These are phyloP conservation scores for Artemisiospiza belli DNA, from an alignment of 2,113 vertebrate species.

Conservation along the genomic window DNA sequence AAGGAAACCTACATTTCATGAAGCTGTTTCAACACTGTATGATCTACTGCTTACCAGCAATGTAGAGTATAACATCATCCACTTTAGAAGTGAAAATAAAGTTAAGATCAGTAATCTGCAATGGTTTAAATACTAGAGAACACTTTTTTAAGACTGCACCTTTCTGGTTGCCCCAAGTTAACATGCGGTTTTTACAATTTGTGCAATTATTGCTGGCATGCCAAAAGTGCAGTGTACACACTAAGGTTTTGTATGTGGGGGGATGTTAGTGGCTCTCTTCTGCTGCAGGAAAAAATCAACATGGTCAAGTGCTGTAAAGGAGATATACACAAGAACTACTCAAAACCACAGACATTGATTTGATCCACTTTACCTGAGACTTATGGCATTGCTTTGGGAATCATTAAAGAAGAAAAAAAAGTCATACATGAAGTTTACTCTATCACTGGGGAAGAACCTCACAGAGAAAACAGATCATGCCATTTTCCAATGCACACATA, in stretches of 20 bases:
- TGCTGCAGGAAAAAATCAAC: neutral
- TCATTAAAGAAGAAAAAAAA: constrained; percentile 18
- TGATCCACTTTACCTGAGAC: constrained; percentile 49
- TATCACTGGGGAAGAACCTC: neutral
- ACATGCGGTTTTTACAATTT: constrained; percentile 13
- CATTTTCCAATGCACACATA: neutral
- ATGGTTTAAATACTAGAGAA: neutral
- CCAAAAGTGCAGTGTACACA: constrained; percentile 40
- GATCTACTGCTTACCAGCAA: neutral
- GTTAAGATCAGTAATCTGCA: neutral
- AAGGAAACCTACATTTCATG: neutral
- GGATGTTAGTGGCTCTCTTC: neutral
- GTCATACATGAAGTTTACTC: neutral
- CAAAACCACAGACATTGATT: neutral
- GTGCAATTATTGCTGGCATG: constrained; percentile 21
- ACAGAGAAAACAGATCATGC: neutral
- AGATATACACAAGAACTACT: neutral
- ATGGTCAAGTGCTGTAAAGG: constrained; percentile 1
- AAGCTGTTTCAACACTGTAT: neutral
- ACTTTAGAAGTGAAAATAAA: neutral
- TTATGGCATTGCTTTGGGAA: constrained; percentile 57
- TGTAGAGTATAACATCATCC: neutral
- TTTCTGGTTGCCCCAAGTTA: neutral
- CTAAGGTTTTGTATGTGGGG: neutral
- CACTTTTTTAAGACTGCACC: neutral